Evolutionary conservation across 2,888 invertebrate species (phyloP), one percentile per base, ranked within the genome.

Genomic region (Cataglyphis livida): DNA sequence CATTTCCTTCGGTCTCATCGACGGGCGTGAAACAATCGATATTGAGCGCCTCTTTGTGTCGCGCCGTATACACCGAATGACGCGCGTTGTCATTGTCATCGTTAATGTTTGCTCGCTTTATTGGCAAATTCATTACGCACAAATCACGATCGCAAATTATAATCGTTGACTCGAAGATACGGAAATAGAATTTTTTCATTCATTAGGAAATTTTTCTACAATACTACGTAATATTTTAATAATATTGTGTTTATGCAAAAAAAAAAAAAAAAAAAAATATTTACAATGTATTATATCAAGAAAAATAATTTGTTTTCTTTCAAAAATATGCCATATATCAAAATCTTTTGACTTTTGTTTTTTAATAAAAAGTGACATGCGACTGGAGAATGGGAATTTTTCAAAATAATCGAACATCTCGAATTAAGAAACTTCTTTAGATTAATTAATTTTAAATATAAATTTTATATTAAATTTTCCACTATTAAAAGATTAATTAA

Each of bases 21-120:
- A n/a, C 66, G 32, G 51, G 51, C 51, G n/a, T 51, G 51, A n/a
- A 51, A 7, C n/a, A n/a, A 68, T 68, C 48, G 51, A 68, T 51
- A 68, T n/a, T n/a, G 68, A 32, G 32, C 51, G 12, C 32, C 51
- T 12, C n/a, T 21, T 48, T 38, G 38, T 51, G 32, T 41, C 51
- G 32, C 28, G 5, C 1, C 18, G 5, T 51, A 51, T 7, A 51
- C 3, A n/a, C 7, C 51, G 51, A 51, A 51, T 51, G 51, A n/a
- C 51, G 51, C 32, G 51, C 51, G 51, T 51, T 51, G n/a, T 68
- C 32, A 51, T 68, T 68, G 32, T 48, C 32, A 51, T 68, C 51
- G n/a, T 51, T 32, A 32, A 32, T 32, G n/a, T 7, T 48, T n/a
- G 5, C 41, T 41, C 41, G 21, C 15, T 66, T 48, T 66, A 48